Evolutionary conservation across 2,113 vertebrate species (phyloP), one percentile per base, ranked within the genome.

Genomic region (Lichenostomus cassidix): DNA sequence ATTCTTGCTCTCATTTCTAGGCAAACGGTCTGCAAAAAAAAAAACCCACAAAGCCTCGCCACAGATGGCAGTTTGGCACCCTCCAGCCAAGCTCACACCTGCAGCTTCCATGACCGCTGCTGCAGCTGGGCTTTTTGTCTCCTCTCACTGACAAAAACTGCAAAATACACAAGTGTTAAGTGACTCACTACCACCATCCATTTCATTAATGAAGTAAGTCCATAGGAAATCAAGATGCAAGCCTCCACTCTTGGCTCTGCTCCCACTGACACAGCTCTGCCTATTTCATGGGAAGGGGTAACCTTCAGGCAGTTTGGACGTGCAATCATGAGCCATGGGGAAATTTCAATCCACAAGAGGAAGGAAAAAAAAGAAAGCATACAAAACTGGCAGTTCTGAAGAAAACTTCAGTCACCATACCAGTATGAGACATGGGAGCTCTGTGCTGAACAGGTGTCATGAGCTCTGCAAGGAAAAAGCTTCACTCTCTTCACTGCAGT

Each of bases 121-220:
- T 84, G 81, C 95, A 96, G 95, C 95, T 95, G 96, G 60, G 85
- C 59, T 83, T 95, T 91, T 68, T 64, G 87, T 83, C 55, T 90
- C 53, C 31, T 76, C 69, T 70, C 55, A 41, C 46, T 71, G 90
- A 69, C 31, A 88, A 83, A 92, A 91, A 69, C 87, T 15, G 35
- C n/a, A 71, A 75, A 96, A 89, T 31, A 15, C 1, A 0, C 47
- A 55, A 91, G 42, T 55, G 52, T 41, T 47, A 56, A 94, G 63
- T 29, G 75, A 95, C 65, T 65, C 25, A 27, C 79, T 53, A 35
- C 31, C 78, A 85, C 28, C 41, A 46, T 7, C 56, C 65, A 49
- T n/a, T 77, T 58, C 28, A 33, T 55, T 67, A 70, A 69, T 14
- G 20, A 84, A 91, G 3, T 35, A 33, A 69, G 56, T 13, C 60